These are phyloP conservation scores for Drosophila burlai DNA, from an alignment of 1,140 invertebrate species.

Conservation along the genomic window DNA sequence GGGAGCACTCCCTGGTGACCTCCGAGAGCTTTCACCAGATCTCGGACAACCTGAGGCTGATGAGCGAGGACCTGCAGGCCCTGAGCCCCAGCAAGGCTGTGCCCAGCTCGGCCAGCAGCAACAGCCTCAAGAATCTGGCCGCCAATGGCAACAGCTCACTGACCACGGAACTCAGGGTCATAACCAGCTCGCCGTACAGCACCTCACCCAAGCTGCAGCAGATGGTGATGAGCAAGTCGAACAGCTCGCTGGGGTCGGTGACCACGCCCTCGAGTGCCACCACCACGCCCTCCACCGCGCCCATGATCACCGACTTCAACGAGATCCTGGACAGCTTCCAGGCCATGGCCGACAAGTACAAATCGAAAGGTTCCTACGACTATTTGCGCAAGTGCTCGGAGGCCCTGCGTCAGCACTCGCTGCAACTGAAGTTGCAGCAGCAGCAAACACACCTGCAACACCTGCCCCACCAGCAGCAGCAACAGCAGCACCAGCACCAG, in stretches of 20 bases:
- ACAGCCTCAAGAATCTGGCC: slow-evolving; percentile 67
- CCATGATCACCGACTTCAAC: slow-evolving; percentile 80
- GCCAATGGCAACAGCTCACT: slow-evolving; percentile 46
- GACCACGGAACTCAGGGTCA: slow-evolving; percentile 69
- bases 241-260: slow-evolving; percentile 63
- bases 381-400: slow-evolving; percentile 85
- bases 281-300: slow-evolving; percentile 78
- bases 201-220: slow-evolving; percentile 61
- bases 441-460: slow-evolving; percentile 49
- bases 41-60: slow-evolving; percentile 81
- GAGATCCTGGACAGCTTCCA: slow-evolving; percentile 84
- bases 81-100: slow-evolving; percentile 79
- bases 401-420: slow-evolving; percentile 77
- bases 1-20: slow-evolving; percentile 76
- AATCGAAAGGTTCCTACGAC: slow-evolving; percentile 84
- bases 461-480: slow-evolving; percentile 34
- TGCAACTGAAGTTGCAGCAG: slow-evolving; percentile 76
- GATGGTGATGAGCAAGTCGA: slow-evolving; percentile 73
- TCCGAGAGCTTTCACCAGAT: slow-evolving; percentile 84
- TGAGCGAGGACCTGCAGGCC: slow-evolving; percentile 84
- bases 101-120: slow-evolving; percentile 63
- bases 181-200: slow-evolving; percentile 67
- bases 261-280: slow-evolving; percentile 70
- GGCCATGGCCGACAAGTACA: slow-evolving; percentile 84
- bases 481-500: slow-evolving; percentile 23